These are phyloP conservation scores for Oceanodroma tethys DNA, from an alignment of 2,113 vertebrate genomes.

Conservation along the genomic window DNA sequence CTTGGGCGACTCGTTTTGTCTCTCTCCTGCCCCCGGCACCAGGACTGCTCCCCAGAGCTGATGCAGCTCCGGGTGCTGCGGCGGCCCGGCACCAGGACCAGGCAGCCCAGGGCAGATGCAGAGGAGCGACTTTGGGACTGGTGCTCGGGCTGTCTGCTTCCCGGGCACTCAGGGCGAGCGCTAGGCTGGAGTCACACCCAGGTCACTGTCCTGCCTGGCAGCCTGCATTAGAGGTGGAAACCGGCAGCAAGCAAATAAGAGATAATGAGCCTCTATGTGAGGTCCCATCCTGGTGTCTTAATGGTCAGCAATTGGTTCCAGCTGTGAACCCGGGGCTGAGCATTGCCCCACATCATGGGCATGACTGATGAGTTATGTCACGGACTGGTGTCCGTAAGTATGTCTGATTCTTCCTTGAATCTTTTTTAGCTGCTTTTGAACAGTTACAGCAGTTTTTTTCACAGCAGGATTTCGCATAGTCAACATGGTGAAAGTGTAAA, in stretches of 20 bases:
- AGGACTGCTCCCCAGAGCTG: background rate
- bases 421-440: background rate
- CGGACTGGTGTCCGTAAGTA: background rate
- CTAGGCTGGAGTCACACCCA: background rate
- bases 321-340: background rate
- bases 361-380: background rate
- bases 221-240: background rate
- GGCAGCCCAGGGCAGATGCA: background rate
- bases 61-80: rapidly evolving
- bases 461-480: rapidly evolving
- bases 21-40: background rate
- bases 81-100: background rate
- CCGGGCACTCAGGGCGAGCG: rapidly evolving
- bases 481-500: rapidly evolving
- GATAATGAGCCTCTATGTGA: rapidly evolving
- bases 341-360: background rate
- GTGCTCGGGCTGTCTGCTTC: background rate
- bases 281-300: background rate
- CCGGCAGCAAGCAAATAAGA: background rate
- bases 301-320: background rate
- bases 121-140: background rate
- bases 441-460: background rate
- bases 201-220: background rate
- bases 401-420: background rate
- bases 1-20: rapidly evolving